Percentiles rank a stretch among this genome's conserved stretches.
These are phyloP conservation scores for Patiria miniata DNA, from an alignment of 35 echinoderm and acorn worm genomes.

Conservation along the genomic window DNA sequence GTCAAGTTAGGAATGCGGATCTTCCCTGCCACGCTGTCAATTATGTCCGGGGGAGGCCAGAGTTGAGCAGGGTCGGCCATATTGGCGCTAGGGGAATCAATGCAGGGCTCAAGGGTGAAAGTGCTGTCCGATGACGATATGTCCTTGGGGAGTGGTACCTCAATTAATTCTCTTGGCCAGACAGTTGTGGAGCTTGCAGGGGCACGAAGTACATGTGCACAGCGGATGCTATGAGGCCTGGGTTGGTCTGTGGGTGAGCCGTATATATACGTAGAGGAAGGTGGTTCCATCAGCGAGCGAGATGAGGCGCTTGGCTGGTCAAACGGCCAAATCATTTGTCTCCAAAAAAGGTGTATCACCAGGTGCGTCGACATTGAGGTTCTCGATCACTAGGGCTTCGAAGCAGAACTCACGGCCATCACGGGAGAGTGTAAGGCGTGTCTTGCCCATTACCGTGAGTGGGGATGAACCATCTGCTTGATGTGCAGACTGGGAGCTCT, in stretches of 20 bases:
- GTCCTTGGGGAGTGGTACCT: conserved; percentile 33
- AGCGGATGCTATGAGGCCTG: conserved; percentile 39
- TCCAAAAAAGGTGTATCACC: conserved; percentile 51
- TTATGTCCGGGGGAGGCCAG: conserved; percentile 37
- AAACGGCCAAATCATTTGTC: too few relatives aligned
- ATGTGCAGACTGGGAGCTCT: conserved; percentile 59
- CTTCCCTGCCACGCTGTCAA: conserved; percentile 31
- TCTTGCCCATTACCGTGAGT: conserved; percentile 51
- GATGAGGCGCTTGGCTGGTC: too few relatives aligned
- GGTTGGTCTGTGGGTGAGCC: neutral
- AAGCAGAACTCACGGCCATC: too few relatives aligned
- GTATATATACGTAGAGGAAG: too few relatives aligned
- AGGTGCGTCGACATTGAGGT: conserved; percentile 53
- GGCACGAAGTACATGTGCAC: conserved; percentile 58
- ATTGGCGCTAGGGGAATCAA: neutral
- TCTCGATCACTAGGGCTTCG: conserved; percentile 14
- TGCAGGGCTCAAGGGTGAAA: conserved; percentile 43
- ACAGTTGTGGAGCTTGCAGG: conserved; percentile 36
- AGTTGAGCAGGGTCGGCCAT: neutral
- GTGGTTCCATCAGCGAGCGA: conserved; percentile 31
- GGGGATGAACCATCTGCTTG: conserved; percentile 81
- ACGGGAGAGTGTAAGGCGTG: too few relatives aligned
- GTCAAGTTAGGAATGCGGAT: conserved; percentile 54
- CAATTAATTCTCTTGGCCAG: conserved; percentile 60
- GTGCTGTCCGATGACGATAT: too few relatives aligned